Base-by-base conservation (phyloP, 2,797 vertebrate genomes). In the Muraenolepis orangiensis region DNA sequence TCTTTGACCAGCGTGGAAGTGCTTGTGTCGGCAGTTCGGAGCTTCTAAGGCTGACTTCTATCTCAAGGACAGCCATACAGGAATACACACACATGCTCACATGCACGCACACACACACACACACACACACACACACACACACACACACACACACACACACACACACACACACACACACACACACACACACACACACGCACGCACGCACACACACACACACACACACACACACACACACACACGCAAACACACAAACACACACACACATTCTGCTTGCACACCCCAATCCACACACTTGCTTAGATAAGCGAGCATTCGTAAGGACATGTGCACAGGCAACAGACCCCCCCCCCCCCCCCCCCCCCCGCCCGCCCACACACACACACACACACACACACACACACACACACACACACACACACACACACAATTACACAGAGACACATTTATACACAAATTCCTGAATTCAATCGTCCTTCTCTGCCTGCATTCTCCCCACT, bases 41-140 rank as follows among this genome's bases (percentile, higher is more conserved):
- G 82, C 84, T 85, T 87, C 83, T 89, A 84, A 86, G 82, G 46
- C 84, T 82, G 83, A 84, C 75, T 87, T 85, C 81, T 82, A 84
- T 87, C 85, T 88, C 85, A 88, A 89, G 85, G 87, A 86, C 83
- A 87, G 77, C 77, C 64, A 79, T 71, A 74, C 78, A 80, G 72
- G 82, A 72, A 81, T 76, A 78, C 78, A 76, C 69, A 16, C 10
- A 36, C 69, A 26, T n/a, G 13, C 36, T 23, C 34, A 28, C 23
- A 5, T 20, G 23, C 14, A 8, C 36, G 10, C 34, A 40, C 23
- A 31, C 76, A 61, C 79, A 77, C 81, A 81, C 72, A 74, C 70
- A 72, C 72, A 73, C 31, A 67, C n/a, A 6, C 70, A 34, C 69
- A 74, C 72, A 73, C 16, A 61, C 71, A 42, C 66, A 66, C 42